Evolutionary conservation across 2,797 vertebrate species (phyloP), one percentile per base, ranked within the genome.

Genomic region (Aldrovandia affinis): DNA sequence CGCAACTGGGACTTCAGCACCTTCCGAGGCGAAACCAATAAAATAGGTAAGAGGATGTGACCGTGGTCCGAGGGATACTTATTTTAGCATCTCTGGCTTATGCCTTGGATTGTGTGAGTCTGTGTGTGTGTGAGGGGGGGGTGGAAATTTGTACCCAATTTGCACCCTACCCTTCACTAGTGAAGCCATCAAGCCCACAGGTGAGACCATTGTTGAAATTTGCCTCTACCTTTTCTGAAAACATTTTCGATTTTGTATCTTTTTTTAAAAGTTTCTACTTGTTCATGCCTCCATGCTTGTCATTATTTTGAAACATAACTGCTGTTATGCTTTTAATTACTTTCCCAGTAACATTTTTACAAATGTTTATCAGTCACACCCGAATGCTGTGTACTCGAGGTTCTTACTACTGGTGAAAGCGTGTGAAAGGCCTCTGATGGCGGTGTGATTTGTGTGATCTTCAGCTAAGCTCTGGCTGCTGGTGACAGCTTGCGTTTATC

Each of bases 1-100:
- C 96, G 97, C 87, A 96, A 93, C 92, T 99, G 98, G 98, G 98
- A 99, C 88, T 98, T 99, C 94, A 96, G 94, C 91, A 94, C 95
- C 91, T 97, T 96, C 91, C 97, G 96, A 90, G 88, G 90, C 84
- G 98, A 99, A 80, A 92, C 96, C 68, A 88, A 92, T 2, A 84
- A 70, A 80, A 84, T 84, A 55, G 83, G 83, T 84, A 84, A 84
- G 83, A 42, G 44, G 18, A 15, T 14, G 28, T n/a, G 55, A 0
- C 12, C 2, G 30, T 44, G 55, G 78, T 25, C 70, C 18, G 12
- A 33, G 33, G 65, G n/a, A 4, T 33, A 47, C 59, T 39, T 44
- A 42, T 8, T 25, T 42, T 44, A 42, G 36, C 70, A 75, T 42
- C 39, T 44, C 39, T 70, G 30, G 33, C 18, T 70, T 18, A 20